phyloP scores from a whole-genome alignment of 1,140 invertebrate species.

The Popillia japonica region DNA sequence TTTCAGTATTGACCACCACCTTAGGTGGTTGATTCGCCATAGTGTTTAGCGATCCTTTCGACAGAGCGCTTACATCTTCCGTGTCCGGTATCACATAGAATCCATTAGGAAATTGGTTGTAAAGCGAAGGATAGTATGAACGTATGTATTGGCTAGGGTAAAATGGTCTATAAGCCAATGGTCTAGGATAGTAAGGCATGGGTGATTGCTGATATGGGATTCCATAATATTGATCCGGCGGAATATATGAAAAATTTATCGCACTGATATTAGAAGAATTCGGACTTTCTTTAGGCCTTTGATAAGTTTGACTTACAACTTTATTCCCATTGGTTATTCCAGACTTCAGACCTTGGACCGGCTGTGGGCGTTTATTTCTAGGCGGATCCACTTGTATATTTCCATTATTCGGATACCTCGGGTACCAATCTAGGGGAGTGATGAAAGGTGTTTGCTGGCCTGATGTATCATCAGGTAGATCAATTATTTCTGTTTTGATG shows the following conservation, averaged over 20 bases:
- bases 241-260: neutral
- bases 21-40: neutral
- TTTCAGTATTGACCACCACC: neutral
- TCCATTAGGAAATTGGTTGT: constrained; percentile 12
- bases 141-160: constrained; percentile 5
- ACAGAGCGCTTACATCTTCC: neutral
- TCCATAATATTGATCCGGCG: neutral
- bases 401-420: neutral
- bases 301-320: neutral
- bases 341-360: neutral
- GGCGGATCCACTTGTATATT: neutral
- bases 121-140: neutral
- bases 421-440: neutral
- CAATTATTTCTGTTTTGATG: neutral
- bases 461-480: neutral
- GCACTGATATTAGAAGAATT: neutral
- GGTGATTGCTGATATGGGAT: neutral
- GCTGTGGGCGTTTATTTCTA: neutral
- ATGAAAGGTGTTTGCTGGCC: neutral
- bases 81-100: neutral
- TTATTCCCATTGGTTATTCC: neutral
- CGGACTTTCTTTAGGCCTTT: neutral
- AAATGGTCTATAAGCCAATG: neutral
- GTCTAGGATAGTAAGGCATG: neutral
- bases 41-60: neutral